Base-by-base conservation (phyloP, 1,140 invertebrate species). In the Musca domestica region DNA sequence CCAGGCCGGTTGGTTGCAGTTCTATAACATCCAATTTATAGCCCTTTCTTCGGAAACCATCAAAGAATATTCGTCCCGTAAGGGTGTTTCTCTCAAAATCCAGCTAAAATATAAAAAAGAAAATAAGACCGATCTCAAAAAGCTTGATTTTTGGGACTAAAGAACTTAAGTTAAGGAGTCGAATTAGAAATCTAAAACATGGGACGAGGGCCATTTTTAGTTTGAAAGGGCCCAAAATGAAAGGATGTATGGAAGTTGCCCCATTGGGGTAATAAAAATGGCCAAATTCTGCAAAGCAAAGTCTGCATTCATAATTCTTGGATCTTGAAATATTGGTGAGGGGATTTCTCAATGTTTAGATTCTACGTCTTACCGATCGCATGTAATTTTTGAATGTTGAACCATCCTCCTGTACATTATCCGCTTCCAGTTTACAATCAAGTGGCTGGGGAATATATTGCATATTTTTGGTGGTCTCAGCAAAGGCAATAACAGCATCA, bases 381-480 rank as follows among this genome's bases (percentile, higher is more conserved):
- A 96, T 92, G 73, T 91, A 93, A 84, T 96, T 96, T 27, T 89
- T 86, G 34, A 96, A 85, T 72, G 89, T 93, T 67, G 88, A 89
- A 1, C 95, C 95, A 76, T 80, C 75, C 25, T 68, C 65, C 22
- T 80, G 78, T 0, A 78, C 76, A 64, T 76, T 76, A 64, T 78
- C 72, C 30, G 75, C 72, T 0, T 69, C 54, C 6, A 73, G 73
- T 6, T 75, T 75, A 64, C 95, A 96, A 46, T 84, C 83, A 2
- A 81, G 47, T 15, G 73, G 64, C 61, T 75, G 67, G 0, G 80
- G 79, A 47, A 71, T 71, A 54, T 79, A 81, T 15, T 70, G 69
- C 4, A 80, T 23, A 27, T 68, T 51, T 15, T 79, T 81, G 3
- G 78, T 76, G 5, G 76, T 74, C 64, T 80, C 85, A 0, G 90